phyloP scores from a whole-genome alignment of 2,113 vertebrate species.

The Delphinapterus leucas region DNA sequence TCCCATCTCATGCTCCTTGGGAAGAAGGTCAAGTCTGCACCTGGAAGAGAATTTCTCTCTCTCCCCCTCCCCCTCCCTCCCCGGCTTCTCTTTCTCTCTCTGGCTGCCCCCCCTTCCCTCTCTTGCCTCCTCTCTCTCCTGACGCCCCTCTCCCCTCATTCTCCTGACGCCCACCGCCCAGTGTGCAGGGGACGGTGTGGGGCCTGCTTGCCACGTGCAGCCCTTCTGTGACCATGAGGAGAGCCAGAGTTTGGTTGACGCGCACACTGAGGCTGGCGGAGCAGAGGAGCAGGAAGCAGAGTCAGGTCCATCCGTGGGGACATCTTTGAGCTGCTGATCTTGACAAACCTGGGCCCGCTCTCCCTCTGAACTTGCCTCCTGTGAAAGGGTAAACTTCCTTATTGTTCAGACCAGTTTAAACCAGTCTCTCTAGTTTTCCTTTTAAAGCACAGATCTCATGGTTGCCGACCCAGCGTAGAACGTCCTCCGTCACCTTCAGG shows the following conservation, averaged over 20 bases:
- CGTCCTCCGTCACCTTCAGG: background rate
- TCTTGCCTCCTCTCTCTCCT: background rate
- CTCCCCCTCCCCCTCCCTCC: background rate
- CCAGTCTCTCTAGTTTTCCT: background rate
- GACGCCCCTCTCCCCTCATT: too few relatives aligned
- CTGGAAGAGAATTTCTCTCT: background rate
- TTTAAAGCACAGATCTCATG: background rate
- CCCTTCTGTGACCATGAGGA: background rate
- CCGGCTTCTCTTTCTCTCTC: background rate
- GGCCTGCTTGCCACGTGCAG: background rate
- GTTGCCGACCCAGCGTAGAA: background rate
- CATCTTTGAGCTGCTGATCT: background rate
- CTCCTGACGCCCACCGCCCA: rapidly evolving
- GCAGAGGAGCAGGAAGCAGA: background rate
- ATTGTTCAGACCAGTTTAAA: background rate
- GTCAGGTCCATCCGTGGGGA: too few relatives aligned
- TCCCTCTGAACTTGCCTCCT: background rate
- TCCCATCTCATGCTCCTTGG: background rate
- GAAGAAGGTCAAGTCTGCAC: background rate
- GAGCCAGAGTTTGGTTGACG: background rate
- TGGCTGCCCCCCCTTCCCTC: background rate
- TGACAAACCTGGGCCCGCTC: background rate
- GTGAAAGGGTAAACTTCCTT: background rate
- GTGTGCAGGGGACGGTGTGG: background rate
- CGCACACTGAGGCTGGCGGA: background rate